phyloP scores from a whole-genome alignment of 2,797 vertebrate genomes.

The Darevskia mixta region DNA sequence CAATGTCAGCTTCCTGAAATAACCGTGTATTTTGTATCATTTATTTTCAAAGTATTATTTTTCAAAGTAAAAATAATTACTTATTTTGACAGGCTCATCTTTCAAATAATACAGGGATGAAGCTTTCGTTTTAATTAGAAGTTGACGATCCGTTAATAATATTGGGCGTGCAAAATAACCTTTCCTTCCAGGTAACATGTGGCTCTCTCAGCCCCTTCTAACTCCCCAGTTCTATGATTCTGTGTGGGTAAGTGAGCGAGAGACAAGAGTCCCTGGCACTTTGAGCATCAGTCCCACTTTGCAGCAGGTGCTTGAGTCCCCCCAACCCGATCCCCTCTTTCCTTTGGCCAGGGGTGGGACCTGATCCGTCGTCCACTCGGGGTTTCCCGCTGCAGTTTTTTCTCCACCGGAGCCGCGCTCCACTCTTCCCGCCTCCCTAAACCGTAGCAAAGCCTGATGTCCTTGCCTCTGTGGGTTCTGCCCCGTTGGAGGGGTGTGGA shows the following conservation, averaged over 20 bases:
- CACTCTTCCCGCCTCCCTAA: no score
- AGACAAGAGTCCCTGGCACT: no score
- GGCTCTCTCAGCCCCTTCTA: background rate
- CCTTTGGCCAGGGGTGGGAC: no score
- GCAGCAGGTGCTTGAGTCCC: background rate
- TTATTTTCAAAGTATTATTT: background rate
- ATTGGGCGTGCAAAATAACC: background rate
- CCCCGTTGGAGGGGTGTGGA: slow-evolving; percentile 42
- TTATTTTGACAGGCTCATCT: background rate
- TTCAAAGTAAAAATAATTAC: background rate
- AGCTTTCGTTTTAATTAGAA: no score
- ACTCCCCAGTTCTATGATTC: no score
- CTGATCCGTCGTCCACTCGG: background rate
- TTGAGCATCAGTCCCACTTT: background rate
- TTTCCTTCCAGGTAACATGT: background rate
- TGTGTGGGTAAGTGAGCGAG: no score
- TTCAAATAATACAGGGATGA: background rate
- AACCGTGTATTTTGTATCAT: background rate
- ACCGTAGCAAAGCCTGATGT: slow-evolving; percentile 8
- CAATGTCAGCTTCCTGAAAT: background rate
- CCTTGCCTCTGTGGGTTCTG: slow-evolving; percentile 22
- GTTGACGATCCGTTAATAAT: background rate
- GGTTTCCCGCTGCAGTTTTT: background rate
- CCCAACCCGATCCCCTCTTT: no score
- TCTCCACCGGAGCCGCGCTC: background rate